These are phyloP conservation scores for Bungarus multicinctus DNA, from an alignment of 2,113 vertebrate species.

Conservation along the genomic window DNA sequence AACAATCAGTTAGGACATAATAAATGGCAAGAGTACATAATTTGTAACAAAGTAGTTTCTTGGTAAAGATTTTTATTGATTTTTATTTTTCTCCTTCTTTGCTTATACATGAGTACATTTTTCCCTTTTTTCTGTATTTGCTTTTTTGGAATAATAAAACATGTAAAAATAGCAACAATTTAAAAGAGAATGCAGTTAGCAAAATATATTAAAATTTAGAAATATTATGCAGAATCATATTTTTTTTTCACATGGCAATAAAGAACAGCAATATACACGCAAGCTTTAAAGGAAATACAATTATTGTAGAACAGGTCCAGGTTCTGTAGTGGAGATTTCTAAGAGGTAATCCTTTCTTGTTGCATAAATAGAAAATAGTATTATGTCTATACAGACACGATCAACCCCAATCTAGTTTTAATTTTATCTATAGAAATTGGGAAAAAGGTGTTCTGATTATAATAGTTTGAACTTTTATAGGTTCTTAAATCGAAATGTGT, in stretches of 20 bases:
- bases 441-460: background rate
- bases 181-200: background rate
- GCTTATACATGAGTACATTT: background rate
- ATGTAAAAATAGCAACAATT: background rate
- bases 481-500: background rate
- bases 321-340: background rate
- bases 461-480: background rate
- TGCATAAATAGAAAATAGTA: background rate
- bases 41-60: background rate
- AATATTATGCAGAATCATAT: background rate
- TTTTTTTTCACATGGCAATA: background rate
- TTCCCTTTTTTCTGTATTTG: background rate
- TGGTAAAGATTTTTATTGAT: background rate
- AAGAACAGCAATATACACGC: background rate
- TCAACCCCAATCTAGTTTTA: background rate
- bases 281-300: background rate
- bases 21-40: background rate
- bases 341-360: background rate
- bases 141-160: background rate
- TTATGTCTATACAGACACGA: background rate
- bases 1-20: background rate
- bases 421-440: background rate
- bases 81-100: background rate
- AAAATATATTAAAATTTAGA: background rate
- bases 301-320: background rate